Evolutionary conservation across 2,797 vertebrate species (phyloP), one percentile per base, ranked within the genome.

Genomic region (Rhabdomys pumilio): DNA sequence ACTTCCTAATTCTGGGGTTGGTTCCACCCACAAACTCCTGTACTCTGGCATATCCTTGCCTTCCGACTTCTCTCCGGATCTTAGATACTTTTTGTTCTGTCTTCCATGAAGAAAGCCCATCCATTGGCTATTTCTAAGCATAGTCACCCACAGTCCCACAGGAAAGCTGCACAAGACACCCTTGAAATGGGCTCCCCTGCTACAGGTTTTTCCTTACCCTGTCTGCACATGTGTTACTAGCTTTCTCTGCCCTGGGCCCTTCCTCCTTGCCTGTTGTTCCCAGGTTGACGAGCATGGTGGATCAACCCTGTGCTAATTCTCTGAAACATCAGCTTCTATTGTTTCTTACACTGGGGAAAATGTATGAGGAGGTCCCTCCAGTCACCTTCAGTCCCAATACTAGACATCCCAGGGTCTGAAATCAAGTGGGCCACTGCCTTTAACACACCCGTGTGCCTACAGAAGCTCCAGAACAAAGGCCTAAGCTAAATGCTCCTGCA

Each of bases 381-480:
- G 89, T 7, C 53, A 61, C 69, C 82, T 73, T 61, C 89, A 89
- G 93, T 75, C 55, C 69, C 44, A 63, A 63, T 57, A 61, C 22
- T 34, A 86, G 81, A 79, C n/a, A 19, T 10, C 26, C 14, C 75
- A 72, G 50, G 87, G 59, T 63, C 53, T 79, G 47, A 88, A 89
- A 53, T 63, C 55, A 80, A 76, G 55, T 1, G 55, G 15, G 31
- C 61, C 84, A 67, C 67, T 17, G 73, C 55, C 72, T 82, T 44
- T 47, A 47, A 84, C 59, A 65, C 34, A 61, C 3, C 83, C 38
- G 29, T 29, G 19, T 38, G 47, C 63, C 75, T 83, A 7, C 75
- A 94, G 72, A 91, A 94, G 59, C n/a, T 80, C 55, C 31, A 87
- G 79, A 1, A 38, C 69, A 61, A 84, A 91, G 50, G 63, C 41